Evolutionary conservation across 2,113 vertebrate genomes (phyloP), one percentile per base, ranked within the genome.

Genomic region (Gavialis gangeticus): DNA sequence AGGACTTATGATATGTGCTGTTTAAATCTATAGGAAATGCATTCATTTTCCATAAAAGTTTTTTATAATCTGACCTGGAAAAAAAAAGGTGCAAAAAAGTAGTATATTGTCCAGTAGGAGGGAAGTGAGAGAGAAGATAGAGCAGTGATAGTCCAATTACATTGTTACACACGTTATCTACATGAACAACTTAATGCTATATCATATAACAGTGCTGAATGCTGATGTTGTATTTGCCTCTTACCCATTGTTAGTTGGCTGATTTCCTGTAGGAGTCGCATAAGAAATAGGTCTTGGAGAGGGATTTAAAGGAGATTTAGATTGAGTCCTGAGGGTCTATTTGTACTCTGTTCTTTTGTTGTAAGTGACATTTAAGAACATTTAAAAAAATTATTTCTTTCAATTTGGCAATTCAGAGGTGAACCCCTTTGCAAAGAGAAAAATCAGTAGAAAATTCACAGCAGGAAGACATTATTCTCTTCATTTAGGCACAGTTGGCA

Each of bases 381-480:
- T 3, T 81, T 82, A 28, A 46, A 46, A 46, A 46, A 46, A 80
- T 55, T 71, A 6, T 84, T 84, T 60, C 87, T 94, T 95, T 90
- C 79, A 75, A 4, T 80, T 91, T 82, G 92, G 85, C 84, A 94
- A 82, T 91, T 94, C 64, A 75, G 80, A 96, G 87, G 22, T 10
- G 25, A 90, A 97, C 81, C 78, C 56, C 73, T 84, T 92, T 90
- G 87, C 75, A 89, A 95, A 94, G 92, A 94, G 86, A 71, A 96
- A 95, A 96, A 91, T 76, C 37, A 64, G 76, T 80, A 92, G 62
- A 37, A 92, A 4, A 25, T 28, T 90, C 81, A 83, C 67, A 76
- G 67, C 54, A 57, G 60, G 90, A 77, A 71, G 71, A 75, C 82
- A 76, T 62, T 84, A n/a, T 27, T 83, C 57, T 34, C 84, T 93